Evolutionary conservation across 2,113 vertebrate species (phyloP).

Genomic region (Cyrtonyx montezumae): DNA sequence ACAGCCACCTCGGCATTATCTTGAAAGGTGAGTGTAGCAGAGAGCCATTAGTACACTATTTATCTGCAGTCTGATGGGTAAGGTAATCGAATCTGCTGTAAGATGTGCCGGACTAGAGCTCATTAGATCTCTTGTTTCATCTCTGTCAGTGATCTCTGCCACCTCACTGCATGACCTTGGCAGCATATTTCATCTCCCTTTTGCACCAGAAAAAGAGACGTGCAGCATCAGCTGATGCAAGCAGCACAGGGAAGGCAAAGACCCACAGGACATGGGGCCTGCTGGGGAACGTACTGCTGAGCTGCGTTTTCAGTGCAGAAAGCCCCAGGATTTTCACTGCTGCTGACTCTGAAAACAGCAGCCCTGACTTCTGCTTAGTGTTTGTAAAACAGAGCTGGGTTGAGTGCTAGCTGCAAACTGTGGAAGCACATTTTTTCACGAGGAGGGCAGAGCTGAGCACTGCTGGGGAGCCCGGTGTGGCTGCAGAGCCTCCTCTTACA

Average conservation of each 20-base stretch:
- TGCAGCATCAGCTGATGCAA: not conserved
- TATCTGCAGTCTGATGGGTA: not conserved
- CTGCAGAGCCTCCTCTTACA: not conserved
- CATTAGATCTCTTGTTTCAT: slow-evolving; percentile 27
- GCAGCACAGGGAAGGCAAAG: not conserved
- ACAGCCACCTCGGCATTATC: not conserved
- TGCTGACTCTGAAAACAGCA: not conserved
- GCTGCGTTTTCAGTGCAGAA: not conserved
- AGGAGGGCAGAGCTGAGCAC: not conserved
- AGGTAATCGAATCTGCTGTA: slow-evolving; percentile 25
- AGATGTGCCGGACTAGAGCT: not conserved
- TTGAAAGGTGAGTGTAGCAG: slow-evolving; percentile 14
- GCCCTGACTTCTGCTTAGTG: not conserved
- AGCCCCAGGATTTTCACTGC: not conserved
- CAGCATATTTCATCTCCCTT: not conserved
- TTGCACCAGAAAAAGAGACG: not conserved
- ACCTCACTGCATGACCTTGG: slow-evolving; percentile 6
- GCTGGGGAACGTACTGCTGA: not conserved
- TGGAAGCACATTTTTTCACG: not conserved
- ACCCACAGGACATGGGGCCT: accelerated
- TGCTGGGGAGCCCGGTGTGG: not conserved
- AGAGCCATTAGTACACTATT: slow-evolving; percentile 33
- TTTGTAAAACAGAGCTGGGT: not conserved
- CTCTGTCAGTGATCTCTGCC: not conserved
- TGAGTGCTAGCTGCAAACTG: not conserved